Evolutionary conservation across 2,797 vertebrate species (phyloP), one percentile per base, ranked within the genome.

Genomic region (Brachymystax lenok): DNA sequence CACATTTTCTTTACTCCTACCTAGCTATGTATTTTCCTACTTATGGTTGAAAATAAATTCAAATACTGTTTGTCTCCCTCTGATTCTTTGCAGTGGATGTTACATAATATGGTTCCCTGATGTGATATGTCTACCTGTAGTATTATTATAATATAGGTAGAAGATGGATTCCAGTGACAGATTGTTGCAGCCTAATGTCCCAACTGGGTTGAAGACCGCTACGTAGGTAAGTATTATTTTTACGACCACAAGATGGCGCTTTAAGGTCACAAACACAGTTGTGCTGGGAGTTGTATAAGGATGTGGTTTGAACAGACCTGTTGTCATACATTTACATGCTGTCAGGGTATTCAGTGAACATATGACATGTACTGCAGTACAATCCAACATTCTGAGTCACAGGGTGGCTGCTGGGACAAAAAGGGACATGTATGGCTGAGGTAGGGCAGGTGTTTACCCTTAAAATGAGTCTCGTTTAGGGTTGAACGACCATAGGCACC

Each of bases 11-110:
- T 96, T 96, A 96, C 93, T 94, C 95, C 91, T 92, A 92, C 95
- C 92, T 92, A 46, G 10, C 40, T 46, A 96, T 98, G 97, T 98
- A 98, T 98, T 98, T 98, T 98, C 96, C 97, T 98, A 98, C 96
- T 97, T 95, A 96, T 96, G 96, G 96, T 96, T 97, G 94, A 97
- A 95, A 98, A 98, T 98, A 97, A 98, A 98, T 97, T 97, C 95
- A 97, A 93, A 96, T 96, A 96, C 95, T 97, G 96, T 97, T 98
- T 89, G 94, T 96, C 95, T 95, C 93, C 86, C 95, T 12, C 93
- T 95, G 90, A 94, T 92, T 95, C 91, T 93, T 93, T 89, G 85
- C 90, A 73, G 82, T 88, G 84, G 85, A 88, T 91, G 84, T 90
- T 46, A 46, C 40, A 46, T 46, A n/a, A 63, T 46, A 27, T 63